These are phyloP conservation scores for Serilophus lunatus DNA, from an alignment of 2,113 vertebrate genomes.

Conservation along the genomic window DNA sequence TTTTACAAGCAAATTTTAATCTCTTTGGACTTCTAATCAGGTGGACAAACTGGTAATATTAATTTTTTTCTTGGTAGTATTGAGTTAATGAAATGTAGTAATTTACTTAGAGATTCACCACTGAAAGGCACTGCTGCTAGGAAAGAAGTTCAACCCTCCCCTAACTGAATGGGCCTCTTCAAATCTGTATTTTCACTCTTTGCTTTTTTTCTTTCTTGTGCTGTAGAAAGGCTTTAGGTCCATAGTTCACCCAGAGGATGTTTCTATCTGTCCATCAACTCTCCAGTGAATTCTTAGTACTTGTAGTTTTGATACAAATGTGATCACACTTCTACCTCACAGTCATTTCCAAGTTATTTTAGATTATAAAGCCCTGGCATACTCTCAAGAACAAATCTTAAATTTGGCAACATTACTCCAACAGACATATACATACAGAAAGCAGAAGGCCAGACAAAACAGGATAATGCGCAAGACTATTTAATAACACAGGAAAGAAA, in stretches of 20 bases:
- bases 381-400: neutral
- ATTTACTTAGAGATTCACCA: neutral
- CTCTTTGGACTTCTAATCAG: neutral
- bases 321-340: neutral
- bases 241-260: neutral
- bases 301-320: neutral
- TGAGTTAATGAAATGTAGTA: neutral
- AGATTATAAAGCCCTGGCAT: neutral
- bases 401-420: neutral
- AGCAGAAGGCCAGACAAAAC: slow-evolving; percentile 31
- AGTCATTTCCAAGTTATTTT: neutral
- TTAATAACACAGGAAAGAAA: slow-evolving; percentile 19
- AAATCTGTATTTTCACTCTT: neutral
- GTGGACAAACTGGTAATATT: neutral
- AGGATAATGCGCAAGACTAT: slow-evolving; percentile 10
- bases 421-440: neutral
- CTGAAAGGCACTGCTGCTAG: neutral
- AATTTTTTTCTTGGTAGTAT: neutral
- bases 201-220: neutral
- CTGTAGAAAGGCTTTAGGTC: neutral
- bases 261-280: neutral
- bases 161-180: neutral
- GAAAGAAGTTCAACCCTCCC: neutral
- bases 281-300: neutral
- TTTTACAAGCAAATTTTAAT: neutral